Evolutionary conservation across 2,888 invertebrate genomes (phyloP).

Genomic region (Glyphotaelius pellucidus): DNA sequence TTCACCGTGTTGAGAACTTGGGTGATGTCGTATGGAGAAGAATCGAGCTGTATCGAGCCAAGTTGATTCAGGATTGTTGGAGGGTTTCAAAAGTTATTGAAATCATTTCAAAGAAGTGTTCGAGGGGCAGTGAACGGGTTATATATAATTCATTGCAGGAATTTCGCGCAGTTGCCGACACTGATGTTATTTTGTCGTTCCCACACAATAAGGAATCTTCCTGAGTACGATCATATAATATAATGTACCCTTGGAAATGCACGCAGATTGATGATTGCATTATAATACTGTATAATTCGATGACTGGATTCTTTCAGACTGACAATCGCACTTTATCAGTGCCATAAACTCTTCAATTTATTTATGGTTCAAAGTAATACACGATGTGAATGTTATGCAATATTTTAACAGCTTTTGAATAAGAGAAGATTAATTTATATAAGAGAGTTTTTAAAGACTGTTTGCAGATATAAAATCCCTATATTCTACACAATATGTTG

Average conservation of each 20-base stretch:
- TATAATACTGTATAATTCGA: background rate
- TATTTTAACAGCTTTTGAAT: background rate
- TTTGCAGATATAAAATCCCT: background rate
- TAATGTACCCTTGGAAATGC: background rate
- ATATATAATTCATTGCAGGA: slow-evolving; percentile 17
- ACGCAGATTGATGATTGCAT: background rate
- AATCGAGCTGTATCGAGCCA: background rate
- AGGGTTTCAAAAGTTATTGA: slow-evolving; percentile 40
- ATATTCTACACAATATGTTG: background rate
- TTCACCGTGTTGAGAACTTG: background rate
- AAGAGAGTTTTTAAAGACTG: no score
- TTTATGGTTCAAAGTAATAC: background rate
- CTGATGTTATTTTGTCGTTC: background rate
- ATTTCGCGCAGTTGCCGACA: background rate
- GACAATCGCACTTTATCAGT: background rate
- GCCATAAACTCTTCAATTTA: background rate
- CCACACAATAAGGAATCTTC: slow-evolving; percentile 11
- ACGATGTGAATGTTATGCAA: background rate
- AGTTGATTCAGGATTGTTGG: background rate
- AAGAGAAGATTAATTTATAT: background rate
- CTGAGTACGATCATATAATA: background rate
- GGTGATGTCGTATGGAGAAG: background rate
- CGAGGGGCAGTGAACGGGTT: slow-evolving; percentile 20
- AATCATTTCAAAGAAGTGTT: slow-evolving; percentile 24
- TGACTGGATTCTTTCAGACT: background rate